Base-by-base conservation (phyloP, 2,888 invertebrate species). In the Phragmatobia fuliginosa region DNA sequence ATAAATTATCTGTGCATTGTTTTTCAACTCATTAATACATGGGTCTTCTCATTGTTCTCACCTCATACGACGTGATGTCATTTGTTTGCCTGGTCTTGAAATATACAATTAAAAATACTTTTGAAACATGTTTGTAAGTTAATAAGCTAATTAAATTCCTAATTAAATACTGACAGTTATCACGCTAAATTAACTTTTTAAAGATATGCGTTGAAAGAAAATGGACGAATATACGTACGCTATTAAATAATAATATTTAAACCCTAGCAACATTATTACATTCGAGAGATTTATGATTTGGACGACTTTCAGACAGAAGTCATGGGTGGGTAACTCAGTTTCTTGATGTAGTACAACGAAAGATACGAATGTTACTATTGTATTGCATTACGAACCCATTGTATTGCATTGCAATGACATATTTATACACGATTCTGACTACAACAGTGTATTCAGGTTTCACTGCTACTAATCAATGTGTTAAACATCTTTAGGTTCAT, bases 21-120 rank as follows among this genome's bases (percentile, higher is more conserved):
- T 89, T 85, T 87, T 78, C 71, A 81, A 85, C 84, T 78, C 83
- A 88, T 87, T 89, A 87, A 84, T 87, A 85, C 83, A 83, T 77
- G 83, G 83, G 84, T 87, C 85, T 88, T 86, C 83, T 85, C 88
- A 89, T 89, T 89, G 88, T 89, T 87, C 80, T 87, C 81, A 76
- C 77, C 83, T 87, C 83, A 79, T 85, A 86, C 82, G 83, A 70
- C 77, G 84, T 90, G 90, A 91, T 90, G 88, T 90, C 90, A 92
- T 87, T 18, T 18, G 82, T 76, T 81, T 75, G 79, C 84, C 79
- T 52, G 77, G 87, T 88, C 87, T 86, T 77, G 68, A 83, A 89
- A 87, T 80, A 82, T 82, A 73, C 73, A 83, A 78, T 83, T 80
- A 80, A 79, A 82, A 84, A 83, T 84, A 84, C 82, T 82, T 86